Percentiles rank a stretch among this genome's conserved stretches.
Evolutionary conservation across 2,797 vertebrate species (phyloP).

Genomic region (Ataeniobius toweri): DNA sequence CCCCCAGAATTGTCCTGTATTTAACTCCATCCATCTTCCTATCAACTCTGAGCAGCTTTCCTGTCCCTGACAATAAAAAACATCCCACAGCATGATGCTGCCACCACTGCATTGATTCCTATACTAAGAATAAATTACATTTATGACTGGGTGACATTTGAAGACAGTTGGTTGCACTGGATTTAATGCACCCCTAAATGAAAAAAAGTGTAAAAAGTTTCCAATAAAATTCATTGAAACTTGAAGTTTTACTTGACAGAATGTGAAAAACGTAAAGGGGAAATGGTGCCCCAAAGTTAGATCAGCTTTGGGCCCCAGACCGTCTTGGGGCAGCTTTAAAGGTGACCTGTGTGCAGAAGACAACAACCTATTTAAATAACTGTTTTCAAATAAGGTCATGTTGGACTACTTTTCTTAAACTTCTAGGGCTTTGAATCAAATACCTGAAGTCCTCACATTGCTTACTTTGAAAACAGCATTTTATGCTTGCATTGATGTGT

Average conservation of each 20-base stretch:
- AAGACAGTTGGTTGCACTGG: background rate
- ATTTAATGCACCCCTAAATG: background rate
- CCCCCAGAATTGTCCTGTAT: background rate
- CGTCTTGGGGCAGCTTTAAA: background rate
- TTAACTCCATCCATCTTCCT: background rate
- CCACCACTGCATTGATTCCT: background rate
- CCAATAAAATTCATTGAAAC: background rate
- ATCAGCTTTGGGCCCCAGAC: background rate
- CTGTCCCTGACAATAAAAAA: background rate
- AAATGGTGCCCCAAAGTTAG: too few species aligned
- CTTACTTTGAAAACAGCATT: slow-evolving; percentile 53
- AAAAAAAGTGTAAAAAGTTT: background rate
- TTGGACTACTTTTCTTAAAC: slow-evolving; percentile 2
- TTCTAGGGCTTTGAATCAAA: slow-evolving; percentile 16
- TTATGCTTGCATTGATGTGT: slow-evolving; percentile 53
- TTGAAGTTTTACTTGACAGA: too few species aligned
- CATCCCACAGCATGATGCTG: slow-evolving; percentile 2
- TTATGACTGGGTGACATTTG: background rate
- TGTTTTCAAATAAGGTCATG: background rate
- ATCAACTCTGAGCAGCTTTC: background rate
- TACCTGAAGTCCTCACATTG: slow-evolving; percentile 41
- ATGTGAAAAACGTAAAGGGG: too few species aligned
- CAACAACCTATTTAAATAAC: too few species aligned
- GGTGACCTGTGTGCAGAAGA: background rate
- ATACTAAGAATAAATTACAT: background rate